phyloP scores from a whole-genome alignment of 2,113 vertebrate species.

The Aptenodytes forsteri region DNA sequence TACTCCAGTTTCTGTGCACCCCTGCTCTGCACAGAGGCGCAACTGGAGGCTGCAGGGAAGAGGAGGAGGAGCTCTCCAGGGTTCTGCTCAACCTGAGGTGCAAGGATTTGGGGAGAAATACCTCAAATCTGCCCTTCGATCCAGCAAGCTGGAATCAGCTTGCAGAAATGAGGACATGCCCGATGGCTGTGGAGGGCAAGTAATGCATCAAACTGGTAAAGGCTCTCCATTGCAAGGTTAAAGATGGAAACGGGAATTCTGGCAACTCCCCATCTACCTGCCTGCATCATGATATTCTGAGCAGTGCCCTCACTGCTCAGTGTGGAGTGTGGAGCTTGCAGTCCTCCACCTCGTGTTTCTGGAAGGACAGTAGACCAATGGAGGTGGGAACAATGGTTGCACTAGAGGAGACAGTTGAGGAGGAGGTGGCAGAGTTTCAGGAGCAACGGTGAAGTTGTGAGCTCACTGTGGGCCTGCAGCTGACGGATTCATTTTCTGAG shows the following conservation, averaged over 20 bases:
- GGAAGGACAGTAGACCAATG: not conserved
- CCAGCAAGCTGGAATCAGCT: not conserved
- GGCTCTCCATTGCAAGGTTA: not conserved
- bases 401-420: not conserved
- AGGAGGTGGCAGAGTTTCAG: not conserved
- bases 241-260: not conserved
- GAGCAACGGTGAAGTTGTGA: not conserved
- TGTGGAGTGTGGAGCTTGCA: not conserved
- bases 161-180: not conserved
- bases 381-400: not conserved
- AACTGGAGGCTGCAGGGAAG: not conserved
- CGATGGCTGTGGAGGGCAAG: not conserved
- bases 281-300: not conserved
- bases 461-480: not conserved
- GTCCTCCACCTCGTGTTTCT: not conserved
- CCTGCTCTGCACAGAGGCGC: accelerated
- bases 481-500: not conserved
- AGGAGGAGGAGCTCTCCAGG: constrained; percentile 56
- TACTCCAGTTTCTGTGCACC: not conserved
- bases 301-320: not conserved
- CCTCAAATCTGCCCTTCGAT: not conserved
- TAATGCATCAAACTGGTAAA: not conserved
- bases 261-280: not conserved
- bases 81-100: constrained; percentile 47
- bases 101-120: not conserved